A percentile compares a stretch with the other conserved stretches of the same genome.
Conservation (phyloP, 1,140 invertebrate genomes). For the Octopus bimaculoides region DNA sequence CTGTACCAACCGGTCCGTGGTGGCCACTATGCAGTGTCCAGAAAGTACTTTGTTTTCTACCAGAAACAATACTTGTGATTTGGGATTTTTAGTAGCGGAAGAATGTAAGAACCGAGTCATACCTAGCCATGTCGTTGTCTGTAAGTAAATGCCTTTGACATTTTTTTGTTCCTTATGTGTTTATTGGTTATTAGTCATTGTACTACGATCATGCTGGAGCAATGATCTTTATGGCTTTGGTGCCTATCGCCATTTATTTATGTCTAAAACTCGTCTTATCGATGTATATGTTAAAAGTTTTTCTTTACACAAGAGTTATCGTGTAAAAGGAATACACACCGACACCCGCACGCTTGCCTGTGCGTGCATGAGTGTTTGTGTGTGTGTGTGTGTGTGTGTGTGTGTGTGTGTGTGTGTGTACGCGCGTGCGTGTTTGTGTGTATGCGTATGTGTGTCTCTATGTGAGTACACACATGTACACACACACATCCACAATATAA, state of each 20-base stretch:
- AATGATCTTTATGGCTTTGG: no score
- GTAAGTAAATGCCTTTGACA: constrained; percentile 24
- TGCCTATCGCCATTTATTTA: no score
- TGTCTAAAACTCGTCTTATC: no score
- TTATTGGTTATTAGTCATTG: no score
- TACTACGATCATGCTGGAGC: no score
- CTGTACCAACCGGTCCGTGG: constrained; percentile 34
- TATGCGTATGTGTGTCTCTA: background rate
- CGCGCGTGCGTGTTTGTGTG: background rate
- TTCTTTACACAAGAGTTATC: no score
- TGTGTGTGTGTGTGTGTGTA: background rate
- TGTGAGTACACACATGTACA: background rate
- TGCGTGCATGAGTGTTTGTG: background rate
- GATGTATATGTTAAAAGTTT: no score
- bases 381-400: background rate
- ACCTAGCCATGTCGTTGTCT: constrained; percentile 30
- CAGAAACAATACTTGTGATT: constrained; percentile 33
- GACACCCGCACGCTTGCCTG: background rate
- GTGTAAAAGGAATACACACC: background rate
- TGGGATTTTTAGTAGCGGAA: constrained; percentile 33
- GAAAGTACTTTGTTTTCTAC: constrained; percentile 37
- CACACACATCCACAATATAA: background rate
- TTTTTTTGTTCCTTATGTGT: no score
- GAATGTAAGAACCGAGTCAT: constrained; percentile 30
- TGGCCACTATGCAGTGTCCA: constrained; percentile 37